phyloP scores from a whole-genome alignment of 2,888 invertebrate species.

The Ormyrus thymus region DNA sequence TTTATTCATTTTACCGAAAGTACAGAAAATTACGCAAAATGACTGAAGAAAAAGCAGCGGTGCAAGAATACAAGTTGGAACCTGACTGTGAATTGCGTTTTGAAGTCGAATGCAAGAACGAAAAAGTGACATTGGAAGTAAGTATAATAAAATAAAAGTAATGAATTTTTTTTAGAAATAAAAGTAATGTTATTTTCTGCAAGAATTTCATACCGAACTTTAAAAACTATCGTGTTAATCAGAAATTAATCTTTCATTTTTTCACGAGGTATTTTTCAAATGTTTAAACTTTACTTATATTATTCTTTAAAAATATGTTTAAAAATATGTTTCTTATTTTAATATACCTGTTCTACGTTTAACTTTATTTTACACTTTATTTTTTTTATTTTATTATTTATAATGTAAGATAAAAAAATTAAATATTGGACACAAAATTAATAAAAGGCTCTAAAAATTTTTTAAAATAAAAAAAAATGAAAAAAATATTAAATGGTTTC shows the following conservation, averaged over 20 bases:
- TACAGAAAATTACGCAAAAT: slow-evolving; percentile 57
- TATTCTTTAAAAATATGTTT: background rate
- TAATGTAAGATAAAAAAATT: background rate
- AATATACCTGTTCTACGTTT: too few relatives aligned
- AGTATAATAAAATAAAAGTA: slow-evolving; percentile 47
- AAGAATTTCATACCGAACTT: background rate
- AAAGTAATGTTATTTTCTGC: slow-evolving; percentile 10
- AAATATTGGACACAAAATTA: background rate
- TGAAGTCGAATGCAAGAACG: slow-evolving; percentile 92
- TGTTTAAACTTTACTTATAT: background rate
- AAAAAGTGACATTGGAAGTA: slow-evolving; percentile 88
- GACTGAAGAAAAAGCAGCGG: slow-evolving; percentile 69
- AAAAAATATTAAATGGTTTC: background rate
- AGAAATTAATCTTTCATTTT: too few relatives aligned
- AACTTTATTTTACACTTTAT: too few relatives aligned
- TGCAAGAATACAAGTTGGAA: slow-evolving; percentile 88
- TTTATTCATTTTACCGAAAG: too few relatives aligned
- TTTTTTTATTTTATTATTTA: background rate
- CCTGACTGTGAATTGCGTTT: slow-evolving; percentile 94
- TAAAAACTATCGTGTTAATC: too few relatives aligned
- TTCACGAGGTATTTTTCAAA: too few relatives aligned
- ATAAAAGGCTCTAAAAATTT: background rate
- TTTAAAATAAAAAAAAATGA: background rate
- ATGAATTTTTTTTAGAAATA: slow-evolving; percentile 1
- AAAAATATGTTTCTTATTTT: background rate